phyloP scores from a whole-genome alignment of 2,113 vertebrate genomes.

The Muntiacus muntjak region DNA sequence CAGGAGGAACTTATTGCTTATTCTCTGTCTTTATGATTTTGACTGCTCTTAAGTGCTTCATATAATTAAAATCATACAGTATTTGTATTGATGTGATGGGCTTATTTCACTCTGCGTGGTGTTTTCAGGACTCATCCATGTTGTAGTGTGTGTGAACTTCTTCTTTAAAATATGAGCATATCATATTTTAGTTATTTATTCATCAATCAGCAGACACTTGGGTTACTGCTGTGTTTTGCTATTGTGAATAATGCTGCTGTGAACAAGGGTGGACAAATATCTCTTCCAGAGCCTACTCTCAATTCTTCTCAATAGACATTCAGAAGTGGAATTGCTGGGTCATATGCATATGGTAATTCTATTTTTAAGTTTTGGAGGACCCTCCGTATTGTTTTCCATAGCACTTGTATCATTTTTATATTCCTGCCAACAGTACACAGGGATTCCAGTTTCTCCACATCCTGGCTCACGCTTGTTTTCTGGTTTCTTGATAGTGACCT shows the following conservation, averaged over 20 bases:
- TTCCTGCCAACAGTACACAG: neutral
- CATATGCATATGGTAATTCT: neutral
- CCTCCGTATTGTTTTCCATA: neutral
- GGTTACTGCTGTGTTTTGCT: neutral
- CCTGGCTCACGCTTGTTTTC: neutral
- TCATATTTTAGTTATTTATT: neutral
- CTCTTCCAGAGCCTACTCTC: neutral
- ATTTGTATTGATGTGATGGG: neutral
- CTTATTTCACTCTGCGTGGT: neutral
- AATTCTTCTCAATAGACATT: neutral
- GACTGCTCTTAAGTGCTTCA: neutral
- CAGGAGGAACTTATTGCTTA: neutral
- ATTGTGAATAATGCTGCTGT: neutral
- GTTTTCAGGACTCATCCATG: neutral
- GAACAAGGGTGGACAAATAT: neutral
- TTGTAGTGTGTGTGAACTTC: neutral
- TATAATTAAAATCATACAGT: neutral
- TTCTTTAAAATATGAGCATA: neutral
- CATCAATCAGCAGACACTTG: rapidly evolving
- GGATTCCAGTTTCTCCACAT: neutral
- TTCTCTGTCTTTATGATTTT: neutral
- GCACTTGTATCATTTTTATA: neutral
- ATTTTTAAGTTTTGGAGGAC: neutral
- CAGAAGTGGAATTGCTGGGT: neutral
- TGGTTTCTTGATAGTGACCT: neutral